Evolutionary conservation across 2,113 vertebrate species (phyloP).

Genomic region (Crypturellus undulatus): DNA sequence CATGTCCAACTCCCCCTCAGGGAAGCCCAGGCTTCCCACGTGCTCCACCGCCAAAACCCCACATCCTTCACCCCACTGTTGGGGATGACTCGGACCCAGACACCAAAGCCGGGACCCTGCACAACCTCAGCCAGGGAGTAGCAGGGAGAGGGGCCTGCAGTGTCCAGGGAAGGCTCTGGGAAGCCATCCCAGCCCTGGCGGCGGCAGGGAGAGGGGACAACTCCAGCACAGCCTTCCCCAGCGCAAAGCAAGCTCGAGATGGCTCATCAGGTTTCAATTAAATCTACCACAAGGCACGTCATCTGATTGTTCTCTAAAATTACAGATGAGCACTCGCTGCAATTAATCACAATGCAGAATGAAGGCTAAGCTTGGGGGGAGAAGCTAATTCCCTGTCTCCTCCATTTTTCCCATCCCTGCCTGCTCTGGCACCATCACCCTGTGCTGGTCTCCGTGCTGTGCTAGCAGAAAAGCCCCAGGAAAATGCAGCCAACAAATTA

Average conservation of each 20-base stretch:
- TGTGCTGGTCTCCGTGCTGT: neutral
- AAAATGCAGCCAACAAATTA: neutral
- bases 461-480: neutral
- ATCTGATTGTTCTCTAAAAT: slow-evolving; percentile 64
- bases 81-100: neutral
- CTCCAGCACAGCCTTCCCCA: neutral
- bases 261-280: slow-evolving; percentile 66
- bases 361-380: slow-evolving; percentile 28
- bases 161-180: neutral
- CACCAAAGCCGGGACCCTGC: neutral
- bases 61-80: neutral
- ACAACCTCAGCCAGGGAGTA: neutral
- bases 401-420: neutral
- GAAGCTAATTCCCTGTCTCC: neutral
- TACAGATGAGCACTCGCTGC: slow-evolving; percentile 41
- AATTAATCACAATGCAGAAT: slow-evolving; percentile 47
- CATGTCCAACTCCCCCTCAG: neutral
- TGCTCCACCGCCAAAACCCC: neutral
- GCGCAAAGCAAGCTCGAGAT: neutral
- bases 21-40: neutral
- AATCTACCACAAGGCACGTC: slow-evolving; percentile 44
- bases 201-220: neutral
- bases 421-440: neutral
- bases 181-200: neutral
- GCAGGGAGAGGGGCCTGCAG: neutral